Evolutionary conservation across 2,113 vertebrate species (phyloP).

Genomic region (Guaruba guarouba): DNA sequence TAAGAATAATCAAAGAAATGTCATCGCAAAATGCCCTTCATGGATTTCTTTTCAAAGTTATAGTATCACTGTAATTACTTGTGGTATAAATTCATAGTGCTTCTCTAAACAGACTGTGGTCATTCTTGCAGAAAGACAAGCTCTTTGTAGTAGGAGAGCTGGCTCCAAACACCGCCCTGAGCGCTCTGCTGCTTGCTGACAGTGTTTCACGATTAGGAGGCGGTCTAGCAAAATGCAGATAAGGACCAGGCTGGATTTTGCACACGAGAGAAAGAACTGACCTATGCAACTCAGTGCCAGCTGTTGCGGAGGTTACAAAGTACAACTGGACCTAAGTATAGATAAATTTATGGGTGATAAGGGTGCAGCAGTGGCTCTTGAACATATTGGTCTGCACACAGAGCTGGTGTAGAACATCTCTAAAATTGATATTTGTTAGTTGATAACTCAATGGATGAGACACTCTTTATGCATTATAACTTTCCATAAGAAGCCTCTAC

Average conservation of each 20-base stretch:
- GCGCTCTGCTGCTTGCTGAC: neutral
- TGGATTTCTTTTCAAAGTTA: neutral
- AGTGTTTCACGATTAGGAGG: neutral
- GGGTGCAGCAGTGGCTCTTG: neutral
- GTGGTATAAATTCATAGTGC: neutral
- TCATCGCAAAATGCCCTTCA: neutral
- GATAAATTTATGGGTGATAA: neutral
- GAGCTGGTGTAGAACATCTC: neutral
- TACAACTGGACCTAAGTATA: neutral
- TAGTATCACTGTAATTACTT: neutral
- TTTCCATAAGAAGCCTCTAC: neutral
- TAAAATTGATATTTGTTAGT: neutral
- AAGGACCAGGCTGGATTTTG: neutral
- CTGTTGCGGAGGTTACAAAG: neutral
- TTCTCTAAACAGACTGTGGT: neutral
- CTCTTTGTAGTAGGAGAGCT: neutral
- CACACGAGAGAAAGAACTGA: neutral
- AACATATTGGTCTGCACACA: neutral
- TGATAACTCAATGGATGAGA: neutral
- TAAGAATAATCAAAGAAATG: slow-evolving; percentile 51
- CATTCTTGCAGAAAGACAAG: neutral
- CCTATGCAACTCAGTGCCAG: neutral
- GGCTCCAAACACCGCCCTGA: neutral
- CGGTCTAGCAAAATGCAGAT: neutral
- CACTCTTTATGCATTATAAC: neutral